phyloP scores from a whole-genome alignment of 2,888 invertebrate genomes.

The Thera britannica region DNA sequence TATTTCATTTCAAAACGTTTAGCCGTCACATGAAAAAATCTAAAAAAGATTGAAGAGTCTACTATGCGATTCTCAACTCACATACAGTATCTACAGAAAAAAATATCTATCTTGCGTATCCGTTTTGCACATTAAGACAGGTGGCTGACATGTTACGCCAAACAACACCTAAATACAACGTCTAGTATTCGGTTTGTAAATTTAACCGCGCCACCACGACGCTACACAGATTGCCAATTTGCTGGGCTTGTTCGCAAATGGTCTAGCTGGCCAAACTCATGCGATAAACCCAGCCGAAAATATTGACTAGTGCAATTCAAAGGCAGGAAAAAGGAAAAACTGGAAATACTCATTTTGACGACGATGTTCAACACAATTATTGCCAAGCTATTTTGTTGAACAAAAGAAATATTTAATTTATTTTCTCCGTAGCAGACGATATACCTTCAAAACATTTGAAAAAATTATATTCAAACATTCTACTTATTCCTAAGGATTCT shows the following conservation, averaged over 20 bases:
- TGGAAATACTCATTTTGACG: background rate
- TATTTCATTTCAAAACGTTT: too few species aligned
- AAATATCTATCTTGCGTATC: too few species aligned
- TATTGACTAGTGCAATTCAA: conserved; percentile 1
- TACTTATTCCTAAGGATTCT: too few species aligned
- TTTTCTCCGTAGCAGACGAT: too few species aligned
- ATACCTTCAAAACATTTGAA: too few species aligned
- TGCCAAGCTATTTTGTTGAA: too few species aligned
- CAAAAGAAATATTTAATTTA: too few species aligned
- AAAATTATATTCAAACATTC: too few species aligned
- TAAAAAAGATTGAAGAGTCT: too few species aligned
- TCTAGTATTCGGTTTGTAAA: conserved; percentile 38
- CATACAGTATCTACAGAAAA: too few species aligned
- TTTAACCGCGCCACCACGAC: conserved; percentile 27
- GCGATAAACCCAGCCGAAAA: conserved; percentile 19
- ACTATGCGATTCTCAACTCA: too few species aligned
- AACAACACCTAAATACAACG: conserved; percentile 9
- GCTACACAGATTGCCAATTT: conserved; percentile 44
- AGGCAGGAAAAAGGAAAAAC: background rate
- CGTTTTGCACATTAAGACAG: background rate
- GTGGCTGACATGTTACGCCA: background rate
- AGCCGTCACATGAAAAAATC: too few species aligned
- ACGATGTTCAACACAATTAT: background rate
- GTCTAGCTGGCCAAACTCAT: conserved; percentile 16
- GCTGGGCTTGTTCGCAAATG: conserved; percentile 34